phyloP scores from a whole-genome alignment of 64 coral and sea anemone genomes.

The Platygyra sinensis region DNA sequence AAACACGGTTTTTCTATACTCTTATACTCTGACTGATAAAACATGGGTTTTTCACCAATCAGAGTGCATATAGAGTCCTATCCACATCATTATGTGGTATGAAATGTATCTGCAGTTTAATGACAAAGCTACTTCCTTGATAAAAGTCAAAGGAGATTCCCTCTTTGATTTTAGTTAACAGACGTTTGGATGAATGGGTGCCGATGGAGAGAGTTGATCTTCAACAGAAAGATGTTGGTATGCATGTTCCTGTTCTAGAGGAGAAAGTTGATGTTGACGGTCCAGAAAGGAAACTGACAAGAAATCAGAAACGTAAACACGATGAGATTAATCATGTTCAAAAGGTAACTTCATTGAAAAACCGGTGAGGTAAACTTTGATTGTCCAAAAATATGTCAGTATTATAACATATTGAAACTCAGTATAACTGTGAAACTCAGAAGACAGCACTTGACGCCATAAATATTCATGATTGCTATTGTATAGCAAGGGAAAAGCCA shows the following conservation, averaged over 20 bases:
- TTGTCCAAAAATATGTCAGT: no score
- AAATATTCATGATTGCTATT: no score
- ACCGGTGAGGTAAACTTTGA: not conserved
- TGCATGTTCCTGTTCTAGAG: conserved; percentile 68
- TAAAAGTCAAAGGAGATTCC: not conserved
- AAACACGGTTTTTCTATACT: no score
- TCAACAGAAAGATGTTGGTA: conserved; percentile 60
- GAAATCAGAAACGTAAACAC: conserved; percentile 99
- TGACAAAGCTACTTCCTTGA: not conserved
- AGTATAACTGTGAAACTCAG: no score
- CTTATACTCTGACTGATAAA: no score
- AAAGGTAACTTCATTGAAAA: conserved; percentile 56
- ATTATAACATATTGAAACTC: no score
- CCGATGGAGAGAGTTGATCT: conserved; percentile 85
- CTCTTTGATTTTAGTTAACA: conserved; percentile 73
- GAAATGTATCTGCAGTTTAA: not conserved
- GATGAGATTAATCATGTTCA: conserved; percentile 99
- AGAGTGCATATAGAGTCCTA: no score
- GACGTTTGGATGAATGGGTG: conserved; percentile 98
- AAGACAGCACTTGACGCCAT: no score
- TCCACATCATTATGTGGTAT: no score
- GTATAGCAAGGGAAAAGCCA: no score
- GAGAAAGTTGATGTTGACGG: conserved; percentile 91
- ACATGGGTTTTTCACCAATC: no score
- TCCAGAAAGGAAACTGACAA: conserved; percentile 94